Base-by-base conservation (phyloP, 2,113 vertebrate species). In the Paracanthobrama guichenoti region DNA sequence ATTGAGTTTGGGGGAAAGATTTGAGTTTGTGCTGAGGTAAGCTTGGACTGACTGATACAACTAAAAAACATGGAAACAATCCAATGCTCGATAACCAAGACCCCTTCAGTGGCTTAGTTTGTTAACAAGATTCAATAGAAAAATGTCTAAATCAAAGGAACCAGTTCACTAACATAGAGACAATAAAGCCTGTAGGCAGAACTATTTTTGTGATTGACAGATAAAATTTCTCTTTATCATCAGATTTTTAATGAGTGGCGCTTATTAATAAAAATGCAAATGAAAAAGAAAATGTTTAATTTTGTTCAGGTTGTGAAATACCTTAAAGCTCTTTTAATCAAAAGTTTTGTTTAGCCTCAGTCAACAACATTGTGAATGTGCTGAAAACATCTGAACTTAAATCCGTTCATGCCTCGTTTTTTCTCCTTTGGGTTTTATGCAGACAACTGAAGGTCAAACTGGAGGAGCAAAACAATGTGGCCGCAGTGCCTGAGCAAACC, bases 1-100 rank as follows among this genome's bases (percentile, higher is more conserved):
- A 79, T 64, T 79, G 77, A 64, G 77, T 79, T 64, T 64, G 20
- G 22, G 57, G 35, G 60, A 39, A 6, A 79, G 42, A 62, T 64
- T 79, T 79, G 77, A 64, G 77, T 64, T 79, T 79, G 59, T 79
- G 77, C 77, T 79, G n/a, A 64, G 8, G 55, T 64, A 79, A 64
- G 59, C 77, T 26, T 9, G 16, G 28, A 44, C 55, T 24, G 39
- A 64, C 22, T 1, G 2, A 64, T 48, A 48, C n/a, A 79, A 48
- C 28, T 20, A 79, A 42, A 79, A 28, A 46, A 26, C 35, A 18
- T 42, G 0, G 76, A 44, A 44, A 59, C 35, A 28, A 62, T 79
- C n/a, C 14, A 62, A 48, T 20, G 24, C 55, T 46, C 0, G 2
- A 26, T 62, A 64, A 79, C 46, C 44, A 53, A 18, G 2, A 20